Evolutionary conservation across 1,140 invertebrate species (phyloP).

Genomic region (Trichonephila clavipes): DNA sequence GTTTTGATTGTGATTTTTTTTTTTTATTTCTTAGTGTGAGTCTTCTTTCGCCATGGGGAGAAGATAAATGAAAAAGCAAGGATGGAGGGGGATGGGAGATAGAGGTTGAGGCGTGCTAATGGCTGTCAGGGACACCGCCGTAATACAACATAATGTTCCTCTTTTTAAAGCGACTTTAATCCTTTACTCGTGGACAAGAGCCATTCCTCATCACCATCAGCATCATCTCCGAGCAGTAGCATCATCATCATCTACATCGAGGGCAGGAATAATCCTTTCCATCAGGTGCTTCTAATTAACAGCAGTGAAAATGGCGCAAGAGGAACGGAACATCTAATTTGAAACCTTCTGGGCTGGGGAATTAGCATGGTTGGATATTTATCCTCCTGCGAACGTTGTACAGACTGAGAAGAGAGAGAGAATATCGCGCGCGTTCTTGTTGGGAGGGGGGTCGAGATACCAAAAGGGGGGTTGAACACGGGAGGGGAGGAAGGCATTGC

Average conservation of each 20-base stretch:
- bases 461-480: not conserved
- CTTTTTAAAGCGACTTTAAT: conserved; percentile 48
- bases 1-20: no score
- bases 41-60: not conserved
- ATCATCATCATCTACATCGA: not conserved
- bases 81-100: not conserved
- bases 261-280: conserved; percentile 54
- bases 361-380: conserved; percentile 76
- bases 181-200: conserved; percentile 60
- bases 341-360: conserved; percentile 71
- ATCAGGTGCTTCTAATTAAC: conserved; percentile 75
- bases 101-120: conserved; percentile 54
- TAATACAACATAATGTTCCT: conserved; percentile 21
- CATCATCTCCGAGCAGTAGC: conserved; percentile 1
- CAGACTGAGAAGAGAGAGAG: conserved; percentile 38
- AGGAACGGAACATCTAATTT: conserved; percentile 75
- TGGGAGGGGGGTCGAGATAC: not conserved
- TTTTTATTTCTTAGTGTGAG: no score
- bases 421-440: not conserved
- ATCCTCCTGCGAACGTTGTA: conserved; percentile 41
- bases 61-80: not conserved
- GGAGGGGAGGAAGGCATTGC: conserved; percentile 54
- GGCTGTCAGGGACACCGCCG: conserved; percentile 49
- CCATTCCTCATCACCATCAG: conserved; percentile 51
- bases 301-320: conserved; percentile 66